These are phyloP conservation scores for Hystrix brachyura DNA, from an alignment of 2,113 vertebrate genomes.

Conservation along the genomic window DNA sequence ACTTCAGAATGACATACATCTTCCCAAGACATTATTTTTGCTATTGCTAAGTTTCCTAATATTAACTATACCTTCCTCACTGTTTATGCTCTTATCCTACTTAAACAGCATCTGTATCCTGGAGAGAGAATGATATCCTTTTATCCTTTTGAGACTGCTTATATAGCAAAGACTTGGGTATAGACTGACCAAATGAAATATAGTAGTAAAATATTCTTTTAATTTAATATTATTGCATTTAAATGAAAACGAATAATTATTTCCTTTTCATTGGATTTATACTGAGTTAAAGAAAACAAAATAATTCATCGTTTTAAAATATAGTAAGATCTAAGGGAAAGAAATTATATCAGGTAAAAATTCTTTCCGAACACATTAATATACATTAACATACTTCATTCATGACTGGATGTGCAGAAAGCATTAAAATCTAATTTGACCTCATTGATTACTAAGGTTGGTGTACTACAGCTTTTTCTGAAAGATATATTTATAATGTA, in stretches of 20 bases:
- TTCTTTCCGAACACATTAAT: constrained; percentile 43
- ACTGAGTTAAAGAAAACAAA: background rate
- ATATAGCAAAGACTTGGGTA: background rate
- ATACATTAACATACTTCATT: constrained; percentile 61
- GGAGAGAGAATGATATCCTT: background rate
- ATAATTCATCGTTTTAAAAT: constrained; percentile 32
- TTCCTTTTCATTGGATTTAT: constrained; percentile 15
- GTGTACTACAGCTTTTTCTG: background rate
- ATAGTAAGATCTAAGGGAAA: constrained; percentile 24
- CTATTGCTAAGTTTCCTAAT: background rate
- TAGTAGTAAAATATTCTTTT: background rate
- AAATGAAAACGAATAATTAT: background rate
- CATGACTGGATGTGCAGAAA: background rate
- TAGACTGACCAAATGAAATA: background rate
- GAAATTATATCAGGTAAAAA: background rate
- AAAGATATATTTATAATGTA: constrained; percentile 59
- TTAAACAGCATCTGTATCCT: background rate
- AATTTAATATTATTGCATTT: background rate
- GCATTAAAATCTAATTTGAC: constrained; percentile 61
- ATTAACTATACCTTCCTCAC: background rate
- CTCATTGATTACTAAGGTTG: background rate
- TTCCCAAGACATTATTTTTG: background rate
- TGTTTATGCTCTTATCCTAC: background rate
- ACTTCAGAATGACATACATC: background rate
- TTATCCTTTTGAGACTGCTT: background rate